phyloP scores from a whole-genome alignment of 2,113 vertebrate genomes.

The Orycteropus afer region DNA sequence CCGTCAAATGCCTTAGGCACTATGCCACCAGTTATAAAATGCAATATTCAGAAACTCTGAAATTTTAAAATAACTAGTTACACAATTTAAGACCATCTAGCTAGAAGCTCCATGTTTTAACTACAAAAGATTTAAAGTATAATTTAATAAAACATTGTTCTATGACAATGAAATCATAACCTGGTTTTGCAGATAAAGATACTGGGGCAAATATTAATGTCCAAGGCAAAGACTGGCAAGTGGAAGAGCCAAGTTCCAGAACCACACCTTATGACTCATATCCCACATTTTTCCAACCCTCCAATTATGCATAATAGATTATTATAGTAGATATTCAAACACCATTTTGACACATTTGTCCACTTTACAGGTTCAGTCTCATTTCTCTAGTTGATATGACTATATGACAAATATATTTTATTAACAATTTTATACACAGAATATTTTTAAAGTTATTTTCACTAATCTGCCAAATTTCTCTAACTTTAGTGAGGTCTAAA shows the following conservation, averaged over 20 bases:
- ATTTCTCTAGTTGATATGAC: constrained; percentile 16
- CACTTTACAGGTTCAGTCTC: background rate
- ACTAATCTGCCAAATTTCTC: background rate
- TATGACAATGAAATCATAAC: background rate
- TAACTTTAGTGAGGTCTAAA: constrained; percentile 37
- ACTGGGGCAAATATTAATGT: background rate
- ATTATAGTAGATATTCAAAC: background rate
- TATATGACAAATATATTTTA: constrained; percentile 6
- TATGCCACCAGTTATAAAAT: too few species aligned
- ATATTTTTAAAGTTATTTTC: constrained; percentile 45
- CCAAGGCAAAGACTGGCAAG: background rate
- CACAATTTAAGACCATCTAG: background rate
- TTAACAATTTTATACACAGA: constrained; percentile 12
- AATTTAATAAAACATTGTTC: background rate
- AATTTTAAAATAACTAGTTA: background rate
- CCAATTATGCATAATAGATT: background rate
- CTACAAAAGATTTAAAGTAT: background rate
- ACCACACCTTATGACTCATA: background rate
- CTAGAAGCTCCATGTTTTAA: background rate
- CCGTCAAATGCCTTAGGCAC: too few species aligned
- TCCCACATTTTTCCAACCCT: background rate
- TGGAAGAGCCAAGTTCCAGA: background rate
- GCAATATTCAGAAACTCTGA: background rate
- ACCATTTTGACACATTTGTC: background rate
- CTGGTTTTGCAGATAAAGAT: background rate